Evolutionary conservation across 2,888 invertebrate species (phyloP).

Genomic region (Acutogordius australiensis): DNA sequence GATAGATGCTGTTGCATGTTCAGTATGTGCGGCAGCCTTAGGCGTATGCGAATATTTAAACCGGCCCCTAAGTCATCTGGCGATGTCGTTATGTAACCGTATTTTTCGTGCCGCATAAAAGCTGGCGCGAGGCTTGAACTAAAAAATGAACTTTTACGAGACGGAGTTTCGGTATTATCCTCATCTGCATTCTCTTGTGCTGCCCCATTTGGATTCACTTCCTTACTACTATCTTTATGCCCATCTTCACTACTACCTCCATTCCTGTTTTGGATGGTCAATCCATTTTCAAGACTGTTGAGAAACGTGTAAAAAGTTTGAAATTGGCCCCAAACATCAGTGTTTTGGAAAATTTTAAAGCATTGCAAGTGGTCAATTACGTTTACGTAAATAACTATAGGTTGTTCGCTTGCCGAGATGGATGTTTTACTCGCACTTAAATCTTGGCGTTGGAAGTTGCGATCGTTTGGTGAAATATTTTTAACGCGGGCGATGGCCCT

Average conservation of each 20-base stretch:
- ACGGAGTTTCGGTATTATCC: background rate
- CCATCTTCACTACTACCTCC: background rate
- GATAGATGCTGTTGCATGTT: background rate
- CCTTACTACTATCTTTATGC: no score
- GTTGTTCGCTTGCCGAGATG: no score
- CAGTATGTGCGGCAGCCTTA: background rate
- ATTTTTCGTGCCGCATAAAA: background rate
- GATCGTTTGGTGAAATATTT: no score
- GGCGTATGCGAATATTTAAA: background rate
- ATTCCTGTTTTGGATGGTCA: background rate
- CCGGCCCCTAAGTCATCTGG: background rate
- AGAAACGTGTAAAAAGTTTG: background rate
- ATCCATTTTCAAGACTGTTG: background rate
- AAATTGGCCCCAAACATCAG: conserved; percentile 4
- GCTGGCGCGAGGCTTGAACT: background rate
- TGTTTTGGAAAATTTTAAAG: background rate
- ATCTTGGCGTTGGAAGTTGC: no score
- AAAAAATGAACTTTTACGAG: no score
- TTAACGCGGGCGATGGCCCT: no score
- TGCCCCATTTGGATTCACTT: no score
- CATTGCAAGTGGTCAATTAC: background rate
- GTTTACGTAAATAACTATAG: no score
- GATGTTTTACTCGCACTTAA: no score
- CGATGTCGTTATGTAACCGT: background rate
- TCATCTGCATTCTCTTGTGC: no score